Conservation (phyloP, 2,888 invertebrate genomes). For the Biston stratarius region DNA sequence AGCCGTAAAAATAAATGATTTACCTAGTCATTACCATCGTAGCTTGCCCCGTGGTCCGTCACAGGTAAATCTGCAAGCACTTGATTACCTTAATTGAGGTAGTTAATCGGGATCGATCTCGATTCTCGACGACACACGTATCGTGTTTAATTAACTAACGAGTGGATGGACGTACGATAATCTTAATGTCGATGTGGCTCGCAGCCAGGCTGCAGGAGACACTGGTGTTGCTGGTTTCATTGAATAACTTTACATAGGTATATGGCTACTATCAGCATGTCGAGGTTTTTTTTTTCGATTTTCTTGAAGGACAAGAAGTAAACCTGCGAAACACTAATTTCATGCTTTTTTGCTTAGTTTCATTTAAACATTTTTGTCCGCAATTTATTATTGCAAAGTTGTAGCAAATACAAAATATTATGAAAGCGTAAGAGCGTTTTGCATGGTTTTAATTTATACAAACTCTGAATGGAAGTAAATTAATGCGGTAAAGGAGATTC, state of each 20-base stretch:
- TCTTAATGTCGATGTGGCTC: constrained; percentile 73
- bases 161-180: constrained; percentile 76
- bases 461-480: constrained; percentile 25
- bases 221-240: constrained; percentile 22
- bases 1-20: background rate
- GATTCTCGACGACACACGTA: constrained; percentile 74
- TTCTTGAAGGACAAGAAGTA: too few species aligned
- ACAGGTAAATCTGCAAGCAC: constrained; percentile 76
- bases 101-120: constrained; percentile 77
- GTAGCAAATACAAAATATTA: background rate
- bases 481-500: constrained; percentile 27
- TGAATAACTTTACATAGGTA: constrained; percentile 30
- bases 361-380: too few species aligned
- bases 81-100: constrained; percentile 82
- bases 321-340: too few species aligned
- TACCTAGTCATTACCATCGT: constrained; percentile 31
- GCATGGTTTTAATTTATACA: constrained; percentile 20
- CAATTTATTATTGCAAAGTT: background rate
- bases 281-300: background rate
- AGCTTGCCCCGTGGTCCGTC: constrained; percentile 39
- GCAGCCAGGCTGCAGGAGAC: constrained; percentile 43
- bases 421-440: constrained; percentile 1
- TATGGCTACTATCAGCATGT: constrained; percentile 19
- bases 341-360: too few species aligned
- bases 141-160: constrained; percentile 85